Evolutionary conservation across 1,140 invertebrate genomes (phyloP).

Genomic region (Drosophila gunungcola): DNA sequence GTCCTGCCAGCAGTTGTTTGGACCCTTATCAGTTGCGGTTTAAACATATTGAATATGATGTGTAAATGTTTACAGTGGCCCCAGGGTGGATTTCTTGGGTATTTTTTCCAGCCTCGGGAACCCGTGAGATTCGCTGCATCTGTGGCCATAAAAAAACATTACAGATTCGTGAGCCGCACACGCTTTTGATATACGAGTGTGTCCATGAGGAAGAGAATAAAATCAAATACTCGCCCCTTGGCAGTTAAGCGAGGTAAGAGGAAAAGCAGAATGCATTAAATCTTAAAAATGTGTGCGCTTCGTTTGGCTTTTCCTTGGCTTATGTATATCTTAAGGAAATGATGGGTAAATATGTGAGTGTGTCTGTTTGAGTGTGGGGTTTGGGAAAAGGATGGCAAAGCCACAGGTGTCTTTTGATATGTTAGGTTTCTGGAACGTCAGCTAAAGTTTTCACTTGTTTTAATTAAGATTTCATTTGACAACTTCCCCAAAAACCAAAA

Average conservation of each 20-base stretch:
- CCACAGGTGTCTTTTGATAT: slow-evolving; percentile 66
- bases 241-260: slow-evolving; percentile 31
- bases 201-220: slow-evolving; percentile 51
- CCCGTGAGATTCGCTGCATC: slow-evolving; percentile 67
- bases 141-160: slow-evolving; percentile 47
- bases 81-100: slow-evolving; percentile 21
- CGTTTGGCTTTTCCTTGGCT: slow-evolving; percentile 39
- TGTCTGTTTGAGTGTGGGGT: not conserved
- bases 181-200: slow-evolving; percentile 44
- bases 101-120: slow-evolving; percentile 4
- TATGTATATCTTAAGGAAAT: slow-evolving; percentile 24
- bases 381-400: slow-evolving; percentile 6
- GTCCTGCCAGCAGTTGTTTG: slow-evolving; percentile 42
- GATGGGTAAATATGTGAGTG: slow-evolving; percentile 2
- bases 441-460: slow-evolving; percentile 47
- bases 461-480: slow-evolving; percentile 59
- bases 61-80: slow-evolving; percentile 53
- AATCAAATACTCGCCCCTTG: slow-evolving; percentile 44
- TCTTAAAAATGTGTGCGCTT: slow-evolving; percentile 47
- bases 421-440: slow-evolving; percentile 45
- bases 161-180: slow-evolving; percentile 46
- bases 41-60: slow-evolving; percentile 78
- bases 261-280: slow-evolving; percentile 42
- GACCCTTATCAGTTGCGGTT: slow-evolving; percentile 76
- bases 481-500: slow-evolving; percentile 6